Evolutionary conservation across 2,888 invertebrate species (phyloP).

Genomic region (Mythimna impura): DNA sequence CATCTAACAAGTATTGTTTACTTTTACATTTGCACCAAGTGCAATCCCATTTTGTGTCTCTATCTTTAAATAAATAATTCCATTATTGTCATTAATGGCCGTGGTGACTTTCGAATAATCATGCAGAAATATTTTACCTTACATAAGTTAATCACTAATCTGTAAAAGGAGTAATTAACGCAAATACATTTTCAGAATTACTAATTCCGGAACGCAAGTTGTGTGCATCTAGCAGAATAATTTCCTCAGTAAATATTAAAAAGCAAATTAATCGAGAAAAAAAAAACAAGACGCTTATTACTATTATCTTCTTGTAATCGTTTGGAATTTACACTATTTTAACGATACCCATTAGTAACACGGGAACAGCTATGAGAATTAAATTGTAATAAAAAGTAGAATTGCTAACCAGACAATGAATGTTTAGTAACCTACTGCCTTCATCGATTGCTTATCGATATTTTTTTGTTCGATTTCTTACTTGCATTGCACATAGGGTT

Average conservation of each 20-base stretch:
- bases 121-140: too few relatives aligned
- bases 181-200: constrained; percentile 13
- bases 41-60: too few relatives aligned
- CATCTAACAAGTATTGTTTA: too few relatives aligned
- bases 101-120: too few relatives aligned
- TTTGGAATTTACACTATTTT: constrained; percentile 35
- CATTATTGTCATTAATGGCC: too few relatives aligned
- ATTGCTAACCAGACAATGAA: constrained; percentile 47
- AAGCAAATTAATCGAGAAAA: constrained; percentile 3
- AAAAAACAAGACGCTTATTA: constrained; percentile 5
- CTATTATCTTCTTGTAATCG: constrained; percentile 31
- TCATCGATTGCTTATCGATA: constrained; percentile 49
- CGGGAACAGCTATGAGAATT: constrained; percentile 48
- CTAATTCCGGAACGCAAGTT: background rate
- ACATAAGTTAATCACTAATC: too few relatives aligned
- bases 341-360: constrained; percentile 29
- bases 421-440: constrained; percentile 60
- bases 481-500: constrained; percentile 24
- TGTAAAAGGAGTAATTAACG: too few relatives aligned
- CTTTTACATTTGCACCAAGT: too few relatives aligned
- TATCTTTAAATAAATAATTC: too few relatives aligned
- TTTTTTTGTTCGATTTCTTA: constrained; percentile 51
- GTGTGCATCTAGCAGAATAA: constrained; percentile 12
- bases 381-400: constrained; percentile 40
- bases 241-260: constrained; percentile 9